A percentile compares a stretch with the other conserved stretches of the same genome.
Conservation (phyloP, 2,888 invertebrate genomes). For the Drosophila infuscata region DNA sequence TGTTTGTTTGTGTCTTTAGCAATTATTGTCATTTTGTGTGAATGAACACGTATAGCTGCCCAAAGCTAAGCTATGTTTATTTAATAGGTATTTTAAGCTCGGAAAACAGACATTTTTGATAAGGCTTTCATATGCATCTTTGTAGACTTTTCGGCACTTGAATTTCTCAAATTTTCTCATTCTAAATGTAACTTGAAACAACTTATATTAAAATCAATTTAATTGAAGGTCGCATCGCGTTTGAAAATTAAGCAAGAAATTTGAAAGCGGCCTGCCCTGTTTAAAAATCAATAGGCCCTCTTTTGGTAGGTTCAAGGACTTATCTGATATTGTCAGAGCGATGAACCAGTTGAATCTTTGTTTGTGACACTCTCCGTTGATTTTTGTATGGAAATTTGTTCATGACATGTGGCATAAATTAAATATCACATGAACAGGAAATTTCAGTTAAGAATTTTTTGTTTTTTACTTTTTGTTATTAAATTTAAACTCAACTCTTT, state of each 20-base stretch:
- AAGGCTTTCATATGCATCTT: background rate
- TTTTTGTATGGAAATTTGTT: constrained; percentile 21
- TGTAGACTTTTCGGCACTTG: background rate
- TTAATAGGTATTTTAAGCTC: background rate
- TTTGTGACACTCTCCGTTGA: background rate
- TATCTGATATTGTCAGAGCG: constrained; percentile 39
- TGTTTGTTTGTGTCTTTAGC: background rate
- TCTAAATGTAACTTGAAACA: constrained; percentile 20
- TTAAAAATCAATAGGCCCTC: background rate
- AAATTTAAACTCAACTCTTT: constrained; percentile 34
- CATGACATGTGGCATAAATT: constrained; percentile 5
- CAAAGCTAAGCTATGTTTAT: background rate
- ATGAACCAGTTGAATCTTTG: constrained; percentile 36
- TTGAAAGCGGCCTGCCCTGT: background rate
- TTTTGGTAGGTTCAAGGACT: constrained; percentile 32
- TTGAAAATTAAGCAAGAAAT: constrained; percentile 33
- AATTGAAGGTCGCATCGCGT: constrained; percentile 32
- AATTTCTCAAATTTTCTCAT: background rate
- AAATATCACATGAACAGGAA: constrained; percentile 14
- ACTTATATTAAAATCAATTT: constrained; percentile 10
- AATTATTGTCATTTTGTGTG: background rate
- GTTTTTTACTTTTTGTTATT: constrained; percentile 49
- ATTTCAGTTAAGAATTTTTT: constrained; percentile 36
- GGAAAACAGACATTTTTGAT: background rate
- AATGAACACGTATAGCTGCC: constrained; percentile 24